Percentiles rank a stretch among this genome's conserved stretches.
Conservation (phyloP, 2,797 vertebrate species). For the Moxostoma hubbsi region DNA sequence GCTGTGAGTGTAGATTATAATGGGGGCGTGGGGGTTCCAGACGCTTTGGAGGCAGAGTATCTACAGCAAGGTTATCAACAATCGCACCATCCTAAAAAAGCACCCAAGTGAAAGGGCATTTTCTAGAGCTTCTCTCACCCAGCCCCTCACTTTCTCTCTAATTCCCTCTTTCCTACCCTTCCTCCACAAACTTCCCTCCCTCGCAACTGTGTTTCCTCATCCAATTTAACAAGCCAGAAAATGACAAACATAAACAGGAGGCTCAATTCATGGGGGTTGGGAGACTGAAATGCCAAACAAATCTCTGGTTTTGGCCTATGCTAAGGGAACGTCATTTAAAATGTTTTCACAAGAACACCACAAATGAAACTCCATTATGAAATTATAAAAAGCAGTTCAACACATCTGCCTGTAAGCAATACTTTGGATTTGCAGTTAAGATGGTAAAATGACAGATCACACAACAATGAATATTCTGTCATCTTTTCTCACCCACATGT, state of each 20-base stretch:
- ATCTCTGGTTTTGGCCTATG: conserved; percentile 18
- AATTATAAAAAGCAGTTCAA: neutral
- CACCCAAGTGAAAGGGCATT: conserved; percentile 60
- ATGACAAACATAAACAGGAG: conserved; percentile 50
- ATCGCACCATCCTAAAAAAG: conserved; percentile 57
- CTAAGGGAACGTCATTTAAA: neutral
- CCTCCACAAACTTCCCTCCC: conserved; percentile 16
- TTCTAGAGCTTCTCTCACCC: conserved; percentile 50
- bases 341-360: conserved; percentile 40
- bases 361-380: conserved; percentile 3
- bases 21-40: conserved; percentile 43
- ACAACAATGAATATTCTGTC: too few relatives aligned
- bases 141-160: conserved; percentile 20
- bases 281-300: conserved; percentile 23
- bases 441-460: neutral
- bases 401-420: neutral
- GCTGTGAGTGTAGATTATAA: conserved; percentile 61
- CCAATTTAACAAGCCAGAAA: conserved; percentile 48
- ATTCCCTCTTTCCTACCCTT: conserved; percentile 5
- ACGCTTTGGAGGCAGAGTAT: conserved; percentile 23
- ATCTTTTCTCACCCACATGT: too few relatives aligned
- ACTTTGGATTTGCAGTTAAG: neutral
- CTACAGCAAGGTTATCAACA: conserved; percentile 59
- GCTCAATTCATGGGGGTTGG: conserved; percentile 28
- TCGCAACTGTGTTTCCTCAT: conserved; percentile 32